Evolutionary conservation across 2,113 vertebrate species (phyloP).

Genomic region (Protobothrops flavoviridis): DNA sequence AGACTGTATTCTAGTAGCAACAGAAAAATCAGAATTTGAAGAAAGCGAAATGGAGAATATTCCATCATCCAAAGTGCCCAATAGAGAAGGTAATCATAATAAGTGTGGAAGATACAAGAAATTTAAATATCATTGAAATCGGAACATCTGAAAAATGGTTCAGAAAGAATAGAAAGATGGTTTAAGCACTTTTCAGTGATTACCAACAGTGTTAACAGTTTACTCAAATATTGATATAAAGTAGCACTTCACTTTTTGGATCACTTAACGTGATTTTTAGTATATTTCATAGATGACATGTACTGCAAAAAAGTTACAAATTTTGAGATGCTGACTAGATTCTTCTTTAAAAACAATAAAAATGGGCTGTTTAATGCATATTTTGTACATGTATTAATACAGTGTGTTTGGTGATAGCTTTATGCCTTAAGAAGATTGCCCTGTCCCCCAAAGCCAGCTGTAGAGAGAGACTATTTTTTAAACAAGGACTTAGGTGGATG

Average conservation of each 20-base stretch:
- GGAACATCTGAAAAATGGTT: not conserved
- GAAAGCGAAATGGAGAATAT: conserved; percentile 60
- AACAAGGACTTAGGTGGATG: not conserved
- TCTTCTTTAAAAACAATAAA: not conserved
- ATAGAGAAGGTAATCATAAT: conserved; percentile 70
- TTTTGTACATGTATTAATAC: not conserved
- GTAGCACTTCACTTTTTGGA: not conserved
- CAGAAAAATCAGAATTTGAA: conserved; percentile 69
- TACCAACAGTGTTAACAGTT: not conserved
- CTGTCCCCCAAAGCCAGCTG: not conserved
- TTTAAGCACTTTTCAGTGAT: not conserved
- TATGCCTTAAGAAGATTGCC: not conserved
- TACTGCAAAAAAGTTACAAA: not conserved
- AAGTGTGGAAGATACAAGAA: not conserved
- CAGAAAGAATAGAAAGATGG: not conserved
- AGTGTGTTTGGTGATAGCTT: not conserved
- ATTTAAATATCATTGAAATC: not conserved
- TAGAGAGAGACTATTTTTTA: not conserved
- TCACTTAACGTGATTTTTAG: not conserved
- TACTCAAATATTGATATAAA: not conserved
- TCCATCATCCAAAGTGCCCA: conserved; percentile 63
- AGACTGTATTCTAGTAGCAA: conserved; percentile 63
- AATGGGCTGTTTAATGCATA: not conserved
- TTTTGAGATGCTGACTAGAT: not conserved
- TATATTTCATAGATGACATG: not conserved